A percentile compares a stretch with the other conserved stretches of the same genome.
These are phyloP conservation scores for Clarias gariepinus DNA, from an alignment of 2,113 vertebrate genomes.

Conservation along the genomic window DNA sequence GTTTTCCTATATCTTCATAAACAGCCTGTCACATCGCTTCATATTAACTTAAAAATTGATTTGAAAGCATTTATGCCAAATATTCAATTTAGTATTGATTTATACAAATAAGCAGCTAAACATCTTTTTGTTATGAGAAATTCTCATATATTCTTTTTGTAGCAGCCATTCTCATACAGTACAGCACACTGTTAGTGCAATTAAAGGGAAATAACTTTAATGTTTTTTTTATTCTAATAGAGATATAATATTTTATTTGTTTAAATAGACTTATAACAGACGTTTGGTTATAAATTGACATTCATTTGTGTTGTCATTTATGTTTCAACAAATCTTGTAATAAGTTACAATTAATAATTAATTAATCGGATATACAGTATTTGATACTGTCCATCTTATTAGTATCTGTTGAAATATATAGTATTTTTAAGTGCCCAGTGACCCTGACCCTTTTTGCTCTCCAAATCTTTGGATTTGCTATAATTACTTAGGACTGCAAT, in stretches of 20 bases:
- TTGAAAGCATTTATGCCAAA: not conserved
- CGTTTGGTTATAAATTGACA: not conserved
- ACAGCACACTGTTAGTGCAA: not conserved
- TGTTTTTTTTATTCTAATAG: not conserved
- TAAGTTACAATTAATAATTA: not conserved
- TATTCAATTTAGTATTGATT: no score
- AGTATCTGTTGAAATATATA: no score
- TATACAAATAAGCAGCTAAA: not conserved
- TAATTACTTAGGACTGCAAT: no score
- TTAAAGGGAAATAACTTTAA: not conserved
- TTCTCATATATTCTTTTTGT: not conserved
- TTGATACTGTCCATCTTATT: no score
- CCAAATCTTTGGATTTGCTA: no score
- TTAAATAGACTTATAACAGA: not conserved
- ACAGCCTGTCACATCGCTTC: not conserved
- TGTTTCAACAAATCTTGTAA: not conserved
- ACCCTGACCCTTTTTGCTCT: no score
- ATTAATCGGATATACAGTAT: no score
- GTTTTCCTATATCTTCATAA: not conserved
- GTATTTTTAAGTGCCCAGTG: no score
- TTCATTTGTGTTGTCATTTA: not conserved
- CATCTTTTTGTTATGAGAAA: not conserved
- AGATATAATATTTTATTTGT: not conserved
- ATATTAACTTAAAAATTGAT: not conserved
- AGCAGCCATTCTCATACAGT: not conserved